Evolutionary conservation across 2,888 invertebrate genomes (phyloP).

Genomic region (Urechis unicinctus): DNA sequence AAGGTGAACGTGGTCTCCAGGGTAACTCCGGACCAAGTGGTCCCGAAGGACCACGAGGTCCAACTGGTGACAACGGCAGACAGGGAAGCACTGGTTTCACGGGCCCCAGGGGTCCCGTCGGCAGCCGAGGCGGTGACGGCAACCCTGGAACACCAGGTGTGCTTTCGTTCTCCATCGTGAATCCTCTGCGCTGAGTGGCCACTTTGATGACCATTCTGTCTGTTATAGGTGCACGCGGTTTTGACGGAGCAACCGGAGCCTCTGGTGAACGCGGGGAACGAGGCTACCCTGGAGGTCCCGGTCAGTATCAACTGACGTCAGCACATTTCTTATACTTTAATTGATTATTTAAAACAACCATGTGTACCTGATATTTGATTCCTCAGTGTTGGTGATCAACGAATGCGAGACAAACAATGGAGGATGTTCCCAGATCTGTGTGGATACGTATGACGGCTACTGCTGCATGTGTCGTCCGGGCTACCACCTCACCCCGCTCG

Average conservation of each 20-base stretch:
- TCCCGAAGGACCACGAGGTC: constrained; percentile 19
- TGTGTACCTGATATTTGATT: no score
- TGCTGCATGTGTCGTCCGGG: constrained; percentile 18
- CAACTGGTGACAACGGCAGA: constrained; percentile 8
- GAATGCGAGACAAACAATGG: constrained; percentile 17
- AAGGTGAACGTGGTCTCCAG: constrained; percentile 32
- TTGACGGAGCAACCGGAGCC: no score
- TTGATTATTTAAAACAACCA: no score
- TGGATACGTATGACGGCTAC: constrained; percentile 19
- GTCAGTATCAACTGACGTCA: no score
- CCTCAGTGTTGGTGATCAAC: constrained; percentile 7
- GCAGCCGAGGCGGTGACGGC: neutral
- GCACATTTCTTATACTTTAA: no score
- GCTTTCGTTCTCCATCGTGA: no score
- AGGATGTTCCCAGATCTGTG: constrained; percentile 14
- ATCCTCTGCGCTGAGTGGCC: no score
- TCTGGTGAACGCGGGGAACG: neutral
- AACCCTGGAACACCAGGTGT: no score
- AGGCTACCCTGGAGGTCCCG: neutral
- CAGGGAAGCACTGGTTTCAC: constrained; percentile 9
- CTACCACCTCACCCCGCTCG: constrained; percentile 5
- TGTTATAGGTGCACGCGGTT: no score
- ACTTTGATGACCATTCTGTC: no score
- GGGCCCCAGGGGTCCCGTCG: neutral
- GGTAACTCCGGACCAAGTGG: constrained; percentile 28